Percentiles rank a stretch among this genome's conserved stretches.
phyloP scores from a whole-genome alignment of 1,140 invertebrate genomes.

The Drosophila triauraria region DNA sequence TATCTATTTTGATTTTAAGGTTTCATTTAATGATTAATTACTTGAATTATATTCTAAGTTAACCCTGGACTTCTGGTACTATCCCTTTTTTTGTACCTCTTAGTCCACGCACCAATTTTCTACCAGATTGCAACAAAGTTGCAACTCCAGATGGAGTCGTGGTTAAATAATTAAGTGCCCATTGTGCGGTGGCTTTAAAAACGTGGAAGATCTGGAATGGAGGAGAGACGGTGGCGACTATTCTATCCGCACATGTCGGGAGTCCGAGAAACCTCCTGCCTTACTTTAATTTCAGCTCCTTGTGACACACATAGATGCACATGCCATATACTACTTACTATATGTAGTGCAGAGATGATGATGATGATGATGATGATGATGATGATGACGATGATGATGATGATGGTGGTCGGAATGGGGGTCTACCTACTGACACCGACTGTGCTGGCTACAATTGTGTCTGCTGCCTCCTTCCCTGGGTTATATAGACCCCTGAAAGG shows the following conservation, averaged over 20 bases:
- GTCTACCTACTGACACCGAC: slow-evolving; percentile 71
- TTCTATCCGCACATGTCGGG: slow-evolving; percentile 60
- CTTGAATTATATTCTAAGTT: too few species aligned
- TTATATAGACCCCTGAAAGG: slow-evolving; percentile 29
- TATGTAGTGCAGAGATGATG: slow-evolving; percentile 19
- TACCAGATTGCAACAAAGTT: slow-evolving; percentile 36
- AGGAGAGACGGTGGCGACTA: background rate
- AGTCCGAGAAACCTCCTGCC: slow-evolving; percentile 81
- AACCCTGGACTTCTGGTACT: too few species aligned
- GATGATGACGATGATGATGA: slow-evolving; percentile 17
- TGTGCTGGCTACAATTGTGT: slow-evolving; percentile 73
- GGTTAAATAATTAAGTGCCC: slow-evolving; percentile 73
- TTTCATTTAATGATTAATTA: too few species aligned
- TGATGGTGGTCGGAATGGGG: slow-evolving; percentile 20
- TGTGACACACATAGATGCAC: slow-evolving; percentile 79
- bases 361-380: slow-evolving; percentile 24
- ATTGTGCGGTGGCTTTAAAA: slow-evolving; percentile 65
- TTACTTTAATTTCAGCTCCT: slow-evolving; percentile 83
- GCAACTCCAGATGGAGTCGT: slow-evolving; percentile 5
- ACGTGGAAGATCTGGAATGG: slow-evolving; percentile 38
- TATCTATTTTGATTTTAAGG: background rate
- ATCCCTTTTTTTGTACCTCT: slow-evolving; percentile 4
- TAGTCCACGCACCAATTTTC: slow-evolving; percentile 1
- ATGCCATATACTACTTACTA: slow-evolving; percentile 22
- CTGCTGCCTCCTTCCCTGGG: slow-evolving; percentile 34